Conservation (phyloP, 2,797 vertebrate species). For the Sebastiscus tertius region DNA sequence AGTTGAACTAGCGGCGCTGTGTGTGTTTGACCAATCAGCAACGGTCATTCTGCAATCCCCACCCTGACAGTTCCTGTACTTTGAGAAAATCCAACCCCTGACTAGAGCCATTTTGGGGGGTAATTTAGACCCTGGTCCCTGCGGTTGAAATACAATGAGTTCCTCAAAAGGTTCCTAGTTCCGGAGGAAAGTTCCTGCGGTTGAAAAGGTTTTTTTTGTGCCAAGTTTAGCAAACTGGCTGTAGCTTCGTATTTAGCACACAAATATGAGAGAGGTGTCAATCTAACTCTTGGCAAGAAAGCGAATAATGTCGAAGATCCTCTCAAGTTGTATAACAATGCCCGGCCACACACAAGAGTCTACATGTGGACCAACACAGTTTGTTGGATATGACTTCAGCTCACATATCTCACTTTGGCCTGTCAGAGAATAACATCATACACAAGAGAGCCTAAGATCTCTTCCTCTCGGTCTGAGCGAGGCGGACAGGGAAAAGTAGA, state of each 20-base stretch:
- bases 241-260: neutral
- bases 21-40: too few species aligned
- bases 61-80: too few species aligned
- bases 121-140: too few species aligned
- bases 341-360: constrained; percentile 18
- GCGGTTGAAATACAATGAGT: too few species aligned
- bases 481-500: constrained; percentile 48
- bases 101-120: too few species aligned
- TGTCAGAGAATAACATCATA: constrained; percentile 49
- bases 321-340: constrained; percentile 7
- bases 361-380: constrained; percentile 5
- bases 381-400: constrained; percentile 43
- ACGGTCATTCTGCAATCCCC: too few species aligned
- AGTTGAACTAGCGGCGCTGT: too few species aligned
- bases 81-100: too few species aligned
- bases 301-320: neutral
- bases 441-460: constrained; percentile 52
- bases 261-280: neutral
- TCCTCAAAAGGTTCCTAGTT: too few species aligned
- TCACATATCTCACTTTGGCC: constrained; percentile 52
- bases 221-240: neutral
- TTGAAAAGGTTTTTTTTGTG: neutral
- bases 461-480: constrained; percentile 46
- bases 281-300: neutral
- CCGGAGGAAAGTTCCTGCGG: too few species aligned